Conservation (phyloP, 2,797 vertebrate species). For the Rhodeus uyekii region DNA sequence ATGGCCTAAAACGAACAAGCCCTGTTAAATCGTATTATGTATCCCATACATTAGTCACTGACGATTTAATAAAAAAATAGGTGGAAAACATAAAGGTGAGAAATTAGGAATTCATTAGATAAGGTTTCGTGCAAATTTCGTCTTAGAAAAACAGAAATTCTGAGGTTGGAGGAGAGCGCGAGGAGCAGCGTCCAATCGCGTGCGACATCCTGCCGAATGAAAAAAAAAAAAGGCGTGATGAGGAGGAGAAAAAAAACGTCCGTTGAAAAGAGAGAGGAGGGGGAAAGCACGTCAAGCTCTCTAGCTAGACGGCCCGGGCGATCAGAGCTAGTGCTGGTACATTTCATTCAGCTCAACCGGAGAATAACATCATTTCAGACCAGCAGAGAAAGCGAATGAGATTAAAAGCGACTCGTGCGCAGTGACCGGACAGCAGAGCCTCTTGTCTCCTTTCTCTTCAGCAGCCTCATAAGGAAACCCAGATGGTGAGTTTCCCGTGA, state of each 20-base stretch:
- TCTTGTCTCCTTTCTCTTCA: constrained; percentile 53
- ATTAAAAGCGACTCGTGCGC: constrained; percentile 36
- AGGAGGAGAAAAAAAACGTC: constrained; percentile 42
- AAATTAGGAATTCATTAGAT: background rate
- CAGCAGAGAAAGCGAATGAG: constrained; percentile 44
- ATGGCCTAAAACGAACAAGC: background rate
- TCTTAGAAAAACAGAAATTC: background rate
- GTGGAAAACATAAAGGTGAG: background rate
- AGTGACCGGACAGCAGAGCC: constrained; percentile 41
- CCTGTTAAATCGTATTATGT: background rate
- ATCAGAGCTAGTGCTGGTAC: background rate
- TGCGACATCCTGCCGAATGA: constrained; percentile 67
- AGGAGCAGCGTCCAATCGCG: constrained; percentile 68
- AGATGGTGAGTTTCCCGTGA: constrained; percentile 76
- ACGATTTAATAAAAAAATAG: background rate
- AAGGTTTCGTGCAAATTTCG: background rate
- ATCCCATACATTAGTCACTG: background rate
- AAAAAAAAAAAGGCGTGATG: constrained; percentile 47
- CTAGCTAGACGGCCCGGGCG: background rate
- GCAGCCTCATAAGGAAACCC: constrained; percentile 60
- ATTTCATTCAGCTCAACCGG: background rate
- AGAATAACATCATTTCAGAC: background rate
- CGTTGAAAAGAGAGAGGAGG: constrained; percentile 65
- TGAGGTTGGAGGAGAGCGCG: constrained; percentile 28
- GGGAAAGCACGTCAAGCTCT: constrained; percentile 25